A percentile compares a stretch with the other conserved stretches of the same genome.
These are phyloP conservation scores for Engystomops pustulosus DNA, from an alignment of 2,113 vertebrate genomes.

Conservation along the genomic window DNA sequence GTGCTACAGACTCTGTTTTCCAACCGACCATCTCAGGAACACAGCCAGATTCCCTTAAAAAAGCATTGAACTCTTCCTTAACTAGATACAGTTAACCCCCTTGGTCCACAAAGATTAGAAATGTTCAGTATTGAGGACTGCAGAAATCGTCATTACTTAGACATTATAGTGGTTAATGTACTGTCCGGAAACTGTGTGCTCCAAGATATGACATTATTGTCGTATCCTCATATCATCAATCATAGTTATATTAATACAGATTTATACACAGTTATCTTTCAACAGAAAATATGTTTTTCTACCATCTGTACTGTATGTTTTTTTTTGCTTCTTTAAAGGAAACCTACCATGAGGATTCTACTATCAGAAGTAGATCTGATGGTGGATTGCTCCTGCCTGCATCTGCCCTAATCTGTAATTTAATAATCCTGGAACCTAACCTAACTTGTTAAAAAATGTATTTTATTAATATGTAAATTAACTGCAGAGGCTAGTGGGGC, in stretches of 20 bases:
- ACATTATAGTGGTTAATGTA: not conserved
- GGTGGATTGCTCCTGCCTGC: too few relatives aligned
- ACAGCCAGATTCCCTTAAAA: constrained; percentile 52
- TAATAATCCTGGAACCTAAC: too few relatives aligned
- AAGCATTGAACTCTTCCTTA: constrained; percentile 35
- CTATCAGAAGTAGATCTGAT: too few relatives aligned
- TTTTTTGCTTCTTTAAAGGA: too few relatives aligned
- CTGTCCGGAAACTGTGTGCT: not conserved
- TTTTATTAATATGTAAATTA: too few relatives aligned
- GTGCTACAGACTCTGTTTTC: constrained; percentile 55
- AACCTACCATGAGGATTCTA: too few relatives aligned
- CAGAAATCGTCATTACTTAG: not conserved
- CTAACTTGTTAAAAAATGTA: too few relatives aligned
- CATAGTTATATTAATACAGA: not conserved
- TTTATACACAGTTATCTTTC: not conserved
- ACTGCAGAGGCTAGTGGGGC: too few relatives aligned
- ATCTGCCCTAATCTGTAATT: too few relatives aligned
- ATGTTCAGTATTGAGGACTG: not conserved
- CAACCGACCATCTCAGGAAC: constrained; percentile 56
- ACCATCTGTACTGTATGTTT: too few relatives aligned
- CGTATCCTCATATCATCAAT: not conserved
- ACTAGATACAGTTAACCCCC: constrained; percentile 44
- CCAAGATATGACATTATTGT: not conserved
- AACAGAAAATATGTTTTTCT: not conserved
- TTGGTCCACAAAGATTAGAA: not conserved